Base-by-base conservation (phyloP, 2,797 vertebrate species). In the Myripristis jacobus region DNA sequence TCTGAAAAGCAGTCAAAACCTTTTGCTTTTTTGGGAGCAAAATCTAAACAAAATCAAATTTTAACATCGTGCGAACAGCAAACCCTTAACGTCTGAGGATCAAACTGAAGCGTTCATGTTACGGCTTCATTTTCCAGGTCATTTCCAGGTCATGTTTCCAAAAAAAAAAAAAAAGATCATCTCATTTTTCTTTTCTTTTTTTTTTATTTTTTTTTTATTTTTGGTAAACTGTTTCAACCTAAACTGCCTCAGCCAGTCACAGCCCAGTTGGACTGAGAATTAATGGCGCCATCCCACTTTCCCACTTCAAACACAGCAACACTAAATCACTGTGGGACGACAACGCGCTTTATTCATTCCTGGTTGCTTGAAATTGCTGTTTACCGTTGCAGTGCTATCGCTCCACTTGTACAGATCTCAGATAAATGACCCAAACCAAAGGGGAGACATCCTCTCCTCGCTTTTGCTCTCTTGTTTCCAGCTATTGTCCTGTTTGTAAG, bases 401-500 rank as follows among this genome's bases (percentile, higher is more conserved):
- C 79, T 88, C 57, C 59, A 72, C 87, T 90, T 88, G 85, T 87
- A 81, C 84, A 70, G 57, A 83, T 79, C 89, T 91, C 84, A 85
- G 84, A 89, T 87, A 81, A 81, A 81, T 81, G 85, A 85, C 9
- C 84, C 81, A 90, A 91, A 91, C 88, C 90, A 92, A 91, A 91
- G 87, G 91, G 90, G 91, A 93, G 84, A 90, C 80, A 78, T 76
- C 86, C 83, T 88, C 77, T 81, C 81, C 68, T 86, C 9, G 60
- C 81, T 78, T 84, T 77, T 72, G 76, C 86, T 91, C 89, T 93
- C 85, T 89, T 91, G 89, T 93, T 89, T 90, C 88, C 84, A 86
- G 91, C 92, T 89, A 88, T 92, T 91, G 93, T 93, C 89, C 81
- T 66, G 91, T 93, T 93, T 94, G 92, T 93, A 89, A 88, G 86